These are phyloP conservation scores for Sycophila sp. DNA, from an alignment of 1,140 invertebrate genomes.

Conservation along the genomic window DNA sequence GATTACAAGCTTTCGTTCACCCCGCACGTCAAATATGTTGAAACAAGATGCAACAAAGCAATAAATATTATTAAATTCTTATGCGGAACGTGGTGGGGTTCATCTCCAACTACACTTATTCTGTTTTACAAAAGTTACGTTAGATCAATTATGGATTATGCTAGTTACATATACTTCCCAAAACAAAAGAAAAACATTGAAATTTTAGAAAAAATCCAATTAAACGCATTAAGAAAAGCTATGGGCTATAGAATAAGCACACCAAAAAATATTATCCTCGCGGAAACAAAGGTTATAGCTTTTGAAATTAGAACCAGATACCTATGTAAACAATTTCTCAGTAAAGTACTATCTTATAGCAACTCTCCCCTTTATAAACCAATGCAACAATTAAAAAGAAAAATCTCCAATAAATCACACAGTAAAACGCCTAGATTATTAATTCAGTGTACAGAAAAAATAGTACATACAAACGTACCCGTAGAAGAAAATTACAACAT, in stretches of 20 bases:
- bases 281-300: neutral
- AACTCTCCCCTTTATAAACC: neutral
- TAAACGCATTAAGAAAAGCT: neutral
- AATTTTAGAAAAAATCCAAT: neutral
- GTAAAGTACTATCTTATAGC: neutral
- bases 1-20: neutral
- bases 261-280: neutral
- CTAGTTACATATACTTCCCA: neutral
- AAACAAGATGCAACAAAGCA: neutral
- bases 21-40: neutral
- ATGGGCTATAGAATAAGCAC: neutral
- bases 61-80: constrained; percentile 1
- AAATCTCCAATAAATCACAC: no score
- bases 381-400: no score
- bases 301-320: neutral
- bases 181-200: neutral
- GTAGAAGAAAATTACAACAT: no score
- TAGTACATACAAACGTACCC: no score
- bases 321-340: neutral
- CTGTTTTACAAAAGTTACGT: neutral
- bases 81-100: constrained; percentile 1
- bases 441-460: no score
- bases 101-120: neutral
- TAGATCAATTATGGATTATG: neutral
- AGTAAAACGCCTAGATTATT: no score